These are phyloP conservation scores for Trichomalopsis sarcophagae DNA, from an alignment of 1,140 invertebrate genomes.

Conservation along the genomic window DNA sequence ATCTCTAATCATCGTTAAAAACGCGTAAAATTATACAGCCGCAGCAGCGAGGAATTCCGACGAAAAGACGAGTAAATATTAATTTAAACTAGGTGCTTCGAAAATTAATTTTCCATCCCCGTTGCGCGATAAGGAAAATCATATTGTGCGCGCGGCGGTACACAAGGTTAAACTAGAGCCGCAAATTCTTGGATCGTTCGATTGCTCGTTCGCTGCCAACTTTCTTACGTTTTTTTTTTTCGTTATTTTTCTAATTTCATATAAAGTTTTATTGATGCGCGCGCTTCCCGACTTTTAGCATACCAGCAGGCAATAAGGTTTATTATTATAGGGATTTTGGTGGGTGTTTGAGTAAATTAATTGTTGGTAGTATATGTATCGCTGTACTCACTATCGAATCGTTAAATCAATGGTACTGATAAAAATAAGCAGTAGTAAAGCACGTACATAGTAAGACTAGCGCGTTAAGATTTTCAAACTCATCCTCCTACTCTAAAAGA, in stretches of 20 bases:
- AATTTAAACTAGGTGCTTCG: constrained; percentile 15
- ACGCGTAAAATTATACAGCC: background rate
- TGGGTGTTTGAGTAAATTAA: no score
- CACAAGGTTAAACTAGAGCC: background rate
- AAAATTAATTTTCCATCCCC: background rate
- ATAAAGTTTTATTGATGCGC: background rate
- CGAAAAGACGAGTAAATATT: background rate
- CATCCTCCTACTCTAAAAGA: no score
- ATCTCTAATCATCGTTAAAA: constrained; percentile 25
- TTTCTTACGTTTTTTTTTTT: background rate
- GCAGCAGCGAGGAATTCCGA: background rate
- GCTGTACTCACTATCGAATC: no score
- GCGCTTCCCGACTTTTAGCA: background rate
- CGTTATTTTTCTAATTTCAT: background rate
- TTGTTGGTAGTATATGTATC: no score
- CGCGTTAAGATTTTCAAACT: no score
- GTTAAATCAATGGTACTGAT: no score
- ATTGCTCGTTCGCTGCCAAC: background rate
- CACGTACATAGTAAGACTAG: no score
- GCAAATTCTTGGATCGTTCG: background rate
- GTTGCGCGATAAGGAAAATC: constrained; percentile 8
- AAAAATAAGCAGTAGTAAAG: no score
- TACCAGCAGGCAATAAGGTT: background rate
- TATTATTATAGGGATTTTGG: no score
- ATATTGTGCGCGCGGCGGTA: background rate